Evolutionary conservation across 2,113 vertebrate genomes (phyloP).

Genomic region (Plectropomus leopardus): DNA sequence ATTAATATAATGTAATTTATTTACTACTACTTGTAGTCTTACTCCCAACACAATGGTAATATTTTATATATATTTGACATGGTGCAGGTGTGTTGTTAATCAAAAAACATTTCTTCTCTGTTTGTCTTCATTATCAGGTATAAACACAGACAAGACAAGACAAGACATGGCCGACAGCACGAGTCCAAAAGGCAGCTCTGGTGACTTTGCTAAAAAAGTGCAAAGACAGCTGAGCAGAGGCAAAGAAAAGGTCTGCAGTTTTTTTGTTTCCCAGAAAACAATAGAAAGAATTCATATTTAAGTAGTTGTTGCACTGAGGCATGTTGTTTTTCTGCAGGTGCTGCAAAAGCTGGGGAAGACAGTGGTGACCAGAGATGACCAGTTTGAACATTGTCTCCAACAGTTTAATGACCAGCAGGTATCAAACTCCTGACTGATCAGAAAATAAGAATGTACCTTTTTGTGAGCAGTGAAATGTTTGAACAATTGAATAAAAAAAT

Average conservation of each 20-base stretch:
- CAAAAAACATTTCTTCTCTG: neutral
- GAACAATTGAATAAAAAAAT: too few species aligned
- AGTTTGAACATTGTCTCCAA: constrained; percentile 88
- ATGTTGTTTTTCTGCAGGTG: constrained; percentile 84
- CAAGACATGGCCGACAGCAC: constrained; percentile 89
- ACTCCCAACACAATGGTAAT: too few species aligned
- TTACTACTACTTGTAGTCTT: too few species aligned
- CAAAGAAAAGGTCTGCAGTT: constrained; percentile 89
- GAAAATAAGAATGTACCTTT: too few species aligned
- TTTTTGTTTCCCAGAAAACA: neutral
- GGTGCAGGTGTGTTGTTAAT: neutral
- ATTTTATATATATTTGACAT: neutral
- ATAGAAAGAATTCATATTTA: neutral
- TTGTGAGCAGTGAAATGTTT: too few species aligned
- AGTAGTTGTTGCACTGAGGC: neutral
- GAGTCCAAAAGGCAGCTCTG: constrained; percentile 80
- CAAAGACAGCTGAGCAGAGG: constrained; percentile 92
- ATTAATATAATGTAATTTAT: too few species aligned
- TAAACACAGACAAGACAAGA: constrained; percentile 20
- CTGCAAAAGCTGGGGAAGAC: constrained; percentile 94
- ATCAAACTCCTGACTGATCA: too few species aligned
- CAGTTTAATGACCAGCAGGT: constrained; percentile 94
- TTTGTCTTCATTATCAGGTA: constrained; percentile 29
- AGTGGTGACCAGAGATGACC: constrained; percentile 91
- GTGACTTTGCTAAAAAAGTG: constrained; percentile 90